Evolutionary conservation across 2,797 vertebrate genomes (phyloP), one percentile per base, ranked within the genome.

Genomic region (Diceros bicornis): DNA sequence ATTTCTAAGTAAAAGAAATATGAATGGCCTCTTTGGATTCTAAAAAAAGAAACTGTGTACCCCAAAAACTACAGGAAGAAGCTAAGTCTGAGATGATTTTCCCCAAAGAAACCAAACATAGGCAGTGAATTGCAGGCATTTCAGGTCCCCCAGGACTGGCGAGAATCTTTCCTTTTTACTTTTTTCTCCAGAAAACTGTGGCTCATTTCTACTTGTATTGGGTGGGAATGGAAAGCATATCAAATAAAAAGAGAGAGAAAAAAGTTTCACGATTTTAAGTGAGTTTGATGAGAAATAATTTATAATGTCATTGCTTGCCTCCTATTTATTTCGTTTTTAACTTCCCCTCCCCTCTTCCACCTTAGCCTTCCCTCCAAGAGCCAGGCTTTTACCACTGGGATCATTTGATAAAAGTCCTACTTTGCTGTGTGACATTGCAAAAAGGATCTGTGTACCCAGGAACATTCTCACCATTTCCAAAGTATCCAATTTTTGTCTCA

Each of bases 311-410:
- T 61, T 32, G 64, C 55, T 91, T 52, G 85, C 18, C 44, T 96
- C 47, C 34, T 55, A 17, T 14, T 89, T 64, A 89, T 57, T 77
- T 97, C 59, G 78, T 57, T 82, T 93, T 97, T 97, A 96, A 89
- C 85, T 18, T 96, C 68, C 55, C n/a, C 89, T 97, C 29, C 91
- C 82, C 77, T 95, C 93, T 95, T 92, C 20, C 97, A 74, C 57
- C 96, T 90, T 94, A 1, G 0, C 11, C 81, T 75, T 91, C 34
- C 25, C 92, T 98, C 83, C 93, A 96, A 96, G 92, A 98, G 95
- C 97, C 97, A 98, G 97, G 99, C 99, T 99, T 99, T 99, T 99
- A 99, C 99, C 99, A 98, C 99, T 95, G 98, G 89, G 93, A 93
- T 91, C 95, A 82, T 98, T 98, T 97, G 99, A 99, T 99, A 99